Percentiles rank a stretch among this genome's conserved stretches.
Evolutionary conservation across 2,797 vertebrate genomes (phyloP).

Genomic region (Thunnus albacares): DNA sequence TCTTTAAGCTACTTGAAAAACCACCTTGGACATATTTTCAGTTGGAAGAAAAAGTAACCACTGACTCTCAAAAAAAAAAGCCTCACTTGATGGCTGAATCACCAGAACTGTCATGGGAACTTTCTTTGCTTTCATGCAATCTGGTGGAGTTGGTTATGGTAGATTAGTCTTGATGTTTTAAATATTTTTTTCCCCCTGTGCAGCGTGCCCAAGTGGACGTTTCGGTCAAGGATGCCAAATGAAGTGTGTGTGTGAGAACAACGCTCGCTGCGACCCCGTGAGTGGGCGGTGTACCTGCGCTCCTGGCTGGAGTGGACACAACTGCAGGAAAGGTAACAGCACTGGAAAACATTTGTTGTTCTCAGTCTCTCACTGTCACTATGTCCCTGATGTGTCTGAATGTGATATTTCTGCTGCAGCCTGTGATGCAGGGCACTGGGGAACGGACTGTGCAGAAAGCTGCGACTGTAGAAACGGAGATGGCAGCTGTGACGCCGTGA

Average conservation of each 20-base stretch:
- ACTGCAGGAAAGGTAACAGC: slow-evolving; percentile 90
- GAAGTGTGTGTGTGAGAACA: slow-evolving; percentile 91
- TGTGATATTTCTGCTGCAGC: slow-evolving; percentile 79
- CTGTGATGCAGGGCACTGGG: slow-evolving; percentile 91
- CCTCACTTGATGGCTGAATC: slow-evolving; percentile 14
- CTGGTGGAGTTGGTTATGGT: slow-evolving; percentile 26
- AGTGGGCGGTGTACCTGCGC: slow-evolving; percentile 91
- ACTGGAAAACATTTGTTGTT: not conserved
- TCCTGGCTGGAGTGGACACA: slow-evolving; percentile 90
- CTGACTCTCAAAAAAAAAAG: slow-evolving; percentile 12
- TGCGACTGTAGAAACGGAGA: slow-evolving; percentile 90
- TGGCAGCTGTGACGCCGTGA: slow-evolving; percentile 87
- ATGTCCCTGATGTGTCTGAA: not conserved
- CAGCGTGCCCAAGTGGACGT: slow-evolving; percentile 89
- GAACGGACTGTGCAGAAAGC: slow-evolving; percentile 82
- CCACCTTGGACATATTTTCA: slow-evolving; percentile 40
- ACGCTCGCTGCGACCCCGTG: slow-evolving; percentile 88
- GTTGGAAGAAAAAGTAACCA: slow-evolving; percentile 27
- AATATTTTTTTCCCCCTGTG: not conserved
- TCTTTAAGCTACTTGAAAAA: slow-evolving; percentile 21
- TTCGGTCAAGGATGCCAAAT: slow-evolving; percentile 90
- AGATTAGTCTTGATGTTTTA: slow-evolving; percentile 41
- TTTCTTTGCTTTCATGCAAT: slow-evolving; percentile 27
- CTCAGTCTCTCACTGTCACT: no score
- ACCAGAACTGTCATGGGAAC: slow-evolving; percentile 54